These are phyloP conservation scores for Lutjanus argentimaculatus DNA, from an alignment of 2,797 vertebrate species.

Conservation along the genomic window DNA sequence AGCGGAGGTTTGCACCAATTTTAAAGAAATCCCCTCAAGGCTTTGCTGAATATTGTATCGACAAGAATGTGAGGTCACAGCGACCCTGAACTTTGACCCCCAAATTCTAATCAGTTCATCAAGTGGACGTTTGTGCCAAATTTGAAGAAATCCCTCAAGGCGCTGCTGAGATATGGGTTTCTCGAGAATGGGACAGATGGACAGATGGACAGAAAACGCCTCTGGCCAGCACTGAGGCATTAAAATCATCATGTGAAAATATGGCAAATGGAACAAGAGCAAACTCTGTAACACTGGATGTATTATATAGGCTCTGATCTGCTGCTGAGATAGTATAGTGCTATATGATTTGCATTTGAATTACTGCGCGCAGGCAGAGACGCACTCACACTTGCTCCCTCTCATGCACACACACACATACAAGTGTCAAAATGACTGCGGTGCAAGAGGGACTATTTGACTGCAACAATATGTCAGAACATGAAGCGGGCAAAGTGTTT, in stretches of 20 bases:
- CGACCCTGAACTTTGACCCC: too few relatives aligned
- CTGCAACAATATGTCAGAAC: constrained; percentile 21
- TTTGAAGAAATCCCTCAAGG: too few relatives aligned
- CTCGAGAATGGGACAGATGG: too few relatives aligned
- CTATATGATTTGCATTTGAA: constrained; percentile 35
- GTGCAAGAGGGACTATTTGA: constrained; percentile 23
- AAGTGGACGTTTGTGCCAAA: too few relatives aligned
- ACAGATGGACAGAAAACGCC: too few relatives aligned
- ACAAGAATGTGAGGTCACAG: too few relatives aligned
- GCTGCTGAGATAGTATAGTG: constrained; percentile 5
- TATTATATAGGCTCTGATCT: constrained; percentile 18
- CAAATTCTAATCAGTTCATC: too few relatives aligned
- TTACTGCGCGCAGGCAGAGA: background rate
- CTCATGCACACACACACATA: background rate
- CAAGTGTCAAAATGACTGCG: constrained; percentile 16
- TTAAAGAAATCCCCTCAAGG: too few relatives aligned
- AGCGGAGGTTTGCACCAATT: too few relatives aligned
- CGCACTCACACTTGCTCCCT: background rate
- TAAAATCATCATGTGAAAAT: constrained; percentile 20
- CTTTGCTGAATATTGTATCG: too few relatives aligned
- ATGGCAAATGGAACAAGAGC: background rate
- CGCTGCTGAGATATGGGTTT: too few relatives aligned
- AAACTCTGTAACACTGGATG: background rate
- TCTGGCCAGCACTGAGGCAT: too few relatives aligned
- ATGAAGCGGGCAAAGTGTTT: constrained; percentile 44